Base-by-base conservation (phyloP, 2,113 vertebrate species). In the Mastomys coucha region DNA sequence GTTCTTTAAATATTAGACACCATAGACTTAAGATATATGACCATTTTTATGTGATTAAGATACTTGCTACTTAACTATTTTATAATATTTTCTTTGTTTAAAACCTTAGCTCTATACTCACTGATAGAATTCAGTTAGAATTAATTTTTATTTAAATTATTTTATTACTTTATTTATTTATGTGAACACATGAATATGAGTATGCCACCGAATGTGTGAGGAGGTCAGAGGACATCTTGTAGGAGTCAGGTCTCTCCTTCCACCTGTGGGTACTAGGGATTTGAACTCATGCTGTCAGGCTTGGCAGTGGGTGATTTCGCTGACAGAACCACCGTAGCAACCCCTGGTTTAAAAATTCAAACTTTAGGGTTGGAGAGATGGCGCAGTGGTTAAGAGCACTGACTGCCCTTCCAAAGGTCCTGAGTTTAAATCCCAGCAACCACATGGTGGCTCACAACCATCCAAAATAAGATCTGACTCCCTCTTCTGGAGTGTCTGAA, bases 81-180 rank as follows among this genome's bases (percentile, higher is more conserved):
- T 80, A 39, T 49, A 91, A 4, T 82, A 39, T 7, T 88, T 93
- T 91, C 33, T 91, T 56, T 7, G 53, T 82, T 96, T 89, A 89
- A 45, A 95, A 31, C 73, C 93, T 77, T 94, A 58, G 31, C 51
- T 69, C 53, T 80, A 51, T 80, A 51, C 8, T 36, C 58, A 65
- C 12, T 51, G 13, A 67, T 78, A 80, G 7, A 72, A 6, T 31
- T 93, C 16, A 81, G 78, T 77, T 87, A 93, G 53, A 89, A 69
- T 77, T 26, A 51, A 84, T 87, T 85, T 51, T 80, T 33, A 67
- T 65, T 65, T 31, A 85, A 33, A 58, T 36, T 49, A 73, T 60
- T 84, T 13, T 42, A 53, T 56, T n/a, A 22, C 31, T 53, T 80
- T 31, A 31, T 58, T 82, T 33, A n/a, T 26, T n/a, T 63, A 28